Percentiles rank a stretch among this genome's conserved stretches.
These are phyloP conservation scores for Lordiphosa fenestrarum DNA, from an alignment of 2,888 invertebrate genomes.

Conservation along the genomic window DNA sequence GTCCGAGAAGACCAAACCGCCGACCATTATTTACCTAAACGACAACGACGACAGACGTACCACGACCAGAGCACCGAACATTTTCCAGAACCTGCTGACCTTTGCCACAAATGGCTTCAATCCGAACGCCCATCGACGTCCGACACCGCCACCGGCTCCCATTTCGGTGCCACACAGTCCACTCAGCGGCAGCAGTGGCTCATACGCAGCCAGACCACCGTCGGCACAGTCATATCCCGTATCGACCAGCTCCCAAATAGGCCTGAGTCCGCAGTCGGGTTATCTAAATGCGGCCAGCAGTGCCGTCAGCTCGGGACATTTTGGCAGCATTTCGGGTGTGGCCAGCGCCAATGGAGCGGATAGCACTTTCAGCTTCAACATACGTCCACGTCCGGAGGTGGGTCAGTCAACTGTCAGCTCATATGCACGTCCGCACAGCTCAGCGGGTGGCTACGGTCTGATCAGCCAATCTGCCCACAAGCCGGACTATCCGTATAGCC, in stretches of 20 bases:
- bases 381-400: conserved; percentile 68
- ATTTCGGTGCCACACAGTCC: conserved; percentile 47
- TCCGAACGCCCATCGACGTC: conserved; percentile 36
- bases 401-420: conserved; percentile 39
- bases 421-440: conserved; percentile 43
- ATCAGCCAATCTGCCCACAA: conserved; percentile 44
- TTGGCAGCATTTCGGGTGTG: conserved; percentile 73
- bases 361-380: conserved; percentile 78
- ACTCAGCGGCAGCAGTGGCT: conserved; percentile 35
- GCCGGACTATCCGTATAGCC: conserved; percentile 49
- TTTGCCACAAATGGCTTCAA: conserved; percentile 67
- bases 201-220: conserved; percentile 37
- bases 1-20: conserved; percentile 74
- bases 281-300: conserved; percentile 71
- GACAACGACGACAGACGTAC: conserved; percentile 70
- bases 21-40: conserved; percentile 78
- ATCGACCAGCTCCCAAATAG: conserved; percentile 41
- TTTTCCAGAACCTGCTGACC: conserved; percentile 74
- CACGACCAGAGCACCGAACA: conserved; percentile 65
- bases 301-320: conserved; percentile 69
- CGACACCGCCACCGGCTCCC: conserved; percentile 37
- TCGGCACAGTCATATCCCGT: conserved; percentile 44
- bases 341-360: conserved; percentile 75
- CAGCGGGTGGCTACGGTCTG: conserved; percentile 43
- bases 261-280: conserved; percentile 36